phyloP scores from a whole-genome alignment of 2,113 vertebrate genomes.

The Mirza zaza region DNA sequence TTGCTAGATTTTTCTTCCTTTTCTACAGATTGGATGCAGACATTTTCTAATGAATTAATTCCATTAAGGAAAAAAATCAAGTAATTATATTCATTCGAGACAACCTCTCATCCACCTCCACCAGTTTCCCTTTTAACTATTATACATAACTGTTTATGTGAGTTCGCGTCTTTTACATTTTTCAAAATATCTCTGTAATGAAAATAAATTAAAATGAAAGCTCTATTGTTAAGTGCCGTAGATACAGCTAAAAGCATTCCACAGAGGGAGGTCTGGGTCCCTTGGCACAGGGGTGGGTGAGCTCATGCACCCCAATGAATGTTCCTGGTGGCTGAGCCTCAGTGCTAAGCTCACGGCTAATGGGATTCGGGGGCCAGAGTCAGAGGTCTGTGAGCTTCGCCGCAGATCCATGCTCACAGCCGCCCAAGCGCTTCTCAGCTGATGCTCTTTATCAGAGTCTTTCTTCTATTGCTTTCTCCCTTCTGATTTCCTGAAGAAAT shows the following conservation, averaged over 20 bases:
- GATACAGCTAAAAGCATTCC: neutral
- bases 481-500: neutral
- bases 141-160: neutral
- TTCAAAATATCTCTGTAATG: neutral
- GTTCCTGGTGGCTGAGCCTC: neutral
- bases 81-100: slow-evolving; percentile 20
- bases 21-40: neutral
- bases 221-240: neutral
- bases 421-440: neutral
- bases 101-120: neutral
- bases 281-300: accelerated
- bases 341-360: accelerated
- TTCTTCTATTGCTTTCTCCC: neutral
- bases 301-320: neutral
- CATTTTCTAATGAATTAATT: slow-evolving; percentile 58
- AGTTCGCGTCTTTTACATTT: neutral
- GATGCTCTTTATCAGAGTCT: accelerated
- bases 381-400: neutral
- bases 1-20: slow-evolving; percentile 21
- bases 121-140: neutral
- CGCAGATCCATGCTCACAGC: neutral
- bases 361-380: accelerated
- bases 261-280: neutral
- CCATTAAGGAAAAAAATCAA: slow-evolving; percentile 19
- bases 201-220: neutral